These are phyloP conservation scores for Tridacna gigas DNA, from an alignment of 2,888 invertebrate genomes.

Conservation along the genomic window DNA sequence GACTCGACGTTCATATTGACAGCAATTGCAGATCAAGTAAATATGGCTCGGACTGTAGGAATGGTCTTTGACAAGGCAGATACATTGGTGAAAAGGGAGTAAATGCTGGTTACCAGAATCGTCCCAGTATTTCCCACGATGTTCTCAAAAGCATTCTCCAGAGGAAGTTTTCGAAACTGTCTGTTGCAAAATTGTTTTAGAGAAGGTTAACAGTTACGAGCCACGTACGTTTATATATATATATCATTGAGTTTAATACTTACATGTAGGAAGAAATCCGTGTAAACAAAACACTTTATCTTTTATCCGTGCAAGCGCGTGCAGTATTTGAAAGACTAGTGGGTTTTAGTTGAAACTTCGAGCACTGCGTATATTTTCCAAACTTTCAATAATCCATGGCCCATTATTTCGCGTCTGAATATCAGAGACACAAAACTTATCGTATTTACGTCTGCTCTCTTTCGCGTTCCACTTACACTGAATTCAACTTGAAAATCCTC, in stretches of 20 bases:
- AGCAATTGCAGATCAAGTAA: no score
- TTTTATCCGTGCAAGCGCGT: slow-evolving; percentile 4
- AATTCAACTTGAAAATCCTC: not conserved
- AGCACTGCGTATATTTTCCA: slow-evolving; percentile 14
- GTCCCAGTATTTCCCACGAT: not conserved
- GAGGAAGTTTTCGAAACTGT: not conserved
- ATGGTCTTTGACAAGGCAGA: no score
- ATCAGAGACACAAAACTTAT: not conserved
- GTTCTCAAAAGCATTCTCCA: not conserved
- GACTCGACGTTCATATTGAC: no score
- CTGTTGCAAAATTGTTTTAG: not conserved
- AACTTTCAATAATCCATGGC: not conserved
- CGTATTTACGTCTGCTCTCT: not conserved
- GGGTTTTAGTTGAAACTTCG: not conserved
- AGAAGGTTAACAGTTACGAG: not conserved
- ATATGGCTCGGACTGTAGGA: no score
- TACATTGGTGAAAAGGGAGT: not conserved
- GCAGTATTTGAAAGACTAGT: slow-evolving; percentile 5
- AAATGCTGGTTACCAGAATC: not conserved
- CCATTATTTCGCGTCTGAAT: not conserved
- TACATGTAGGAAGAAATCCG: not conserved
- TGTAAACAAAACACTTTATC: not conserved
- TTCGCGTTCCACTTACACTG: slow-evolving; percentile 2
- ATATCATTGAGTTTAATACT: not conserved
- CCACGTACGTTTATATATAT: no score